phyloP scores from a whole-genome alignment of 2,888 invertebrate species.

The Eupithecia inturbata region DNA sequence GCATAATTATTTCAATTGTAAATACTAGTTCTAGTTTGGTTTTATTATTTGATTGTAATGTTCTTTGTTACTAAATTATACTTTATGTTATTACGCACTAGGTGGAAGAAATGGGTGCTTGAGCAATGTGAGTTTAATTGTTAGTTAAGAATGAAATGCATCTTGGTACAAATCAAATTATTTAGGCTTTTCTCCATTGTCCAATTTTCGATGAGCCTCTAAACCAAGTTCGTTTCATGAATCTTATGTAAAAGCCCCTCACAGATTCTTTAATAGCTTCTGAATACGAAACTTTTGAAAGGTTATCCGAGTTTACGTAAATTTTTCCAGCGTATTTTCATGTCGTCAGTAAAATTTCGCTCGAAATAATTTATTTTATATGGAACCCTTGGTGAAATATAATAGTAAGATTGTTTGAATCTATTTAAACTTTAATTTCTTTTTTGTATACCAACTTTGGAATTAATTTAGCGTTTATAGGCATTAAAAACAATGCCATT shows the following conservation, averaged over 20 bases:
- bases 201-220: neutral
- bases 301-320: conserved; percentile 50
- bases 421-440: neutral
- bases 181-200: neutral
- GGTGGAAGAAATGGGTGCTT: conserved; percentile 30
- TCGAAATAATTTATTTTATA: neutral
- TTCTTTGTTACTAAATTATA: too few species aligned
- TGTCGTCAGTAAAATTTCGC: conserved; percentile 41
- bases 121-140: neutral
- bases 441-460: neutral
- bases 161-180: neutral
- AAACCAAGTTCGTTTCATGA: conserved; percentile 50
- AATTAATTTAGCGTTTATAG: neutral
- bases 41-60: too few species aligned
- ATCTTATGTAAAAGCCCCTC: conserved; percentile 56
- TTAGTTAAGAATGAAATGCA: neutral
- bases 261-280: conserved; percentile 64
- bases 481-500: neutral
- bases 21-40: too few species aligned
- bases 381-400: neutral
- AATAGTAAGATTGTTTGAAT: neutral
- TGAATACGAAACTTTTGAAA: conserved; percentile 49
- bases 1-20: too few species aligned
- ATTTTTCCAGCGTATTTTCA: conserved; percentile 44
- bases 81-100: conserved; percentile 48